Evolutionary conservation across 1,140 invertebrate genomes (phyloP).

Genomic region (Hesperophylax magnus): DNA sequence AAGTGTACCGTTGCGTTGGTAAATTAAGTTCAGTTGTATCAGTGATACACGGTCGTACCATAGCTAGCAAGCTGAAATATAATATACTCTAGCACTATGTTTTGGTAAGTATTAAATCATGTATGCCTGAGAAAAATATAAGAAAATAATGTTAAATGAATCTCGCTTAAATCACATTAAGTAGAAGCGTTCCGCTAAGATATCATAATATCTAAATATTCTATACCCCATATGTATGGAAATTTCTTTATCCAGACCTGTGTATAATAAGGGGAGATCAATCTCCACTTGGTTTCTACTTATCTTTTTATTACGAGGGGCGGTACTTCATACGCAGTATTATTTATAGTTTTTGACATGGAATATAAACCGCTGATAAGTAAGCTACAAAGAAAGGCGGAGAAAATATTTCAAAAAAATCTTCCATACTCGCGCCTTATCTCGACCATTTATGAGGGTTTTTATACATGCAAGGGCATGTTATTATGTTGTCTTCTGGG

Average conservation of each 20-base stretch:
- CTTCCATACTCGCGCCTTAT: constrained; percentile 7
- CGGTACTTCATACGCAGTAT: constrained; percentile 31
- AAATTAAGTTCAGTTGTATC: too few species aligned
- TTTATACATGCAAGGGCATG: constrained; percentile 29
- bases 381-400: constrained; percentile 8
- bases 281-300: constrained; percentile 25
- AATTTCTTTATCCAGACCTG: constrained; percentile 30
- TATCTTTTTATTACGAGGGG: constrained; percentile 38
- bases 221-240: constrained; percentile 23
- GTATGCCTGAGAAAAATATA: neutral
- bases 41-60: too few species aligned
- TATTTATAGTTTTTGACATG: constrained; percentile 46
- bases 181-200: neutral
- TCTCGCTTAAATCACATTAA: neutral
- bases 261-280: constrained; percentile 31
- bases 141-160: neutral
- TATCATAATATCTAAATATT: neutral
- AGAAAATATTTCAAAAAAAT: constrained; percentile 11
- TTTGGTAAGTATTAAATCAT: too few species aligned
- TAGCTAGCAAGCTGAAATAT: too few species aligned
- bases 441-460: constrained; percentile 32
- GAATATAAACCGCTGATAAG: constrained; percentile 36
- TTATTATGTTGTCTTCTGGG: neutral
- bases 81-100: too few species aligned
- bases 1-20: too few species aligned